These are phyloP conservation scores for Nephrotoma guestfalica DNA, from an alignment of 2,888 invertebrate species.

Conservation along the genomic window DNA sequence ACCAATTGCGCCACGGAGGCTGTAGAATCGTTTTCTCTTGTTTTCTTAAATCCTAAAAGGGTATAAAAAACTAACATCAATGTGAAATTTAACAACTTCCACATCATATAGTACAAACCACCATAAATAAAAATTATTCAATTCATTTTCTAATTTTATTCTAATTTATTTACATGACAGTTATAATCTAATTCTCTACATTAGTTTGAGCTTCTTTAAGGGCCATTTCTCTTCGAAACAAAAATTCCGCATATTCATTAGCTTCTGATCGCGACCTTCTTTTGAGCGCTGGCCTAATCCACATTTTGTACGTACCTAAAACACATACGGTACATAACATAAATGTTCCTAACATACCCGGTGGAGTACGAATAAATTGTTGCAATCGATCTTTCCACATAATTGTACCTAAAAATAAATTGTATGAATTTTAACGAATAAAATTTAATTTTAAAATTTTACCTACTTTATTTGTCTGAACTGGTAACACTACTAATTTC, in stretches of 20 bases:
- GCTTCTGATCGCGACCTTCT: slow-evolving; percentile 20
- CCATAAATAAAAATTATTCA: neutral
- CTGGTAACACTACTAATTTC: neutral
- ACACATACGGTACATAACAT: slow-evolving; percentile 20
- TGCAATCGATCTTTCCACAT: neutral
- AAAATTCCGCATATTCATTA: slow-evolving; percentile 25
- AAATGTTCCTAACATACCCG: slow-evolving; percentile 24
- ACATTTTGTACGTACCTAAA: slow-evolving; percentile 18
- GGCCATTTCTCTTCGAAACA: slow-evolving; percentile 22
- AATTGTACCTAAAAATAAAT: neutral
- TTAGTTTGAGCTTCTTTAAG: neutral
- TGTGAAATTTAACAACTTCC: too few relatives aligned
- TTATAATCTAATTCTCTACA: neutral
- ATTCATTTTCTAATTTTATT: neutral
- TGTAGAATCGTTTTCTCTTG: too few relatives aligned
- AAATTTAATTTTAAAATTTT: neutral
- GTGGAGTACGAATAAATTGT: slow-evolving; percentile 14
- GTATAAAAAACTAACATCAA: too few relatives aligned
- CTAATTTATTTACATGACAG: neutral
- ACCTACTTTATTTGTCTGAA: neutral
- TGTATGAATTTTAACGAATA: neutral
- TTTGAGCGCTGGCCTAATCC: slow-evolving; percentile 21
- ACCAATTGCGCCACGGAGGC: slow-evolving; percentile 8
- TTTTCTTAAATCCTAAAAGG: too few relatives aligned
- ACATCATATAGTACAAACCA: too few relatives aligned